Base-by-base conservation (phyloP, 2,113 vertebrate genomes). In the Cavia porcellus region DNA sequence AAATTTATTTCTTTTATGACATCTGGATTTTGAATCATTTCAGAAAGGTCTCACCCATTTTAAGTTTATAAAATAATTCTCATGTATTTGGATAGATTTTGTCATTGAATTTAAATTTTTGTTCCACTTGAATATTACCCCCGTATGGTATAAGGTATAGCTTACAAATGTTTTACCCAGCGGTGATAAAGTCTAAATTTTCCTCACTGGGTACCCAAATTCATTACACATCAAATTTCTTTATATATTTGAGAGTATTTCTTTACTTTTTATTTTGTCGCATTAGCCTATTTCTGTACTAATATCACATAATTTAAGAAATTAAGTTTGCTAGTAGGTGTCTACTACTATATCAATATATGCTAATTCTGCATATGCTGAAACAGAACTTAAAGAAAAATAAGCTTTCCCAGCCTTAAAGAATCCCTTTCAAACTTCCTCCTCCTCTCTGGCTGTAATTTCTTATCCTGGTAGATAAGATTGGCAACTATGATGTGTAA, bases 1-100 rank as follows among this genome's bases (percentile, higher is more conserved):
- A 55, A 13, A 55, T 20, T 22, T 85, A 83, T 77, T 89, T 80
- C 30, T 94, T 93, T 74, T 13, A 50, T 45, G 47, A 50, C 20
- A n/a, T 86, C 79, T 62, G 79, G 84, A 92, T 93, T 95, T 86
- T 95, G 72, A 89, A 84, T 95, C 50, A 42, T 88, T 96, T 88
- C 32, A 77, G 50, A 88, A 97, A 68, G 25, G 38, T 80, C 20
- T 89, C 89, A 96, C 15, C 24, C 35, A 70, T 83, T 94, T 55
- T 52, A 47, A 82, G 17, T 17, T 77, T 89, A 42, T 92, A 72
- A 74, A 45, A 89, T 45, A 89, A 47, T 83, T 86, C 55, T 90
- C 32, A 0, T 61, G 45, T 68, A 92, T 97, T 92, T 59, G 86
- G n/a, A 72, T 91, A 50, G 74, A 17, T n/a, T 61, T 83, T 42